Evolutionary conservation across 1,140 invertebrate species (phyloP), one percentile per base, ranked within the genome.

Genomic region (Cydia strobilella): DNA sequence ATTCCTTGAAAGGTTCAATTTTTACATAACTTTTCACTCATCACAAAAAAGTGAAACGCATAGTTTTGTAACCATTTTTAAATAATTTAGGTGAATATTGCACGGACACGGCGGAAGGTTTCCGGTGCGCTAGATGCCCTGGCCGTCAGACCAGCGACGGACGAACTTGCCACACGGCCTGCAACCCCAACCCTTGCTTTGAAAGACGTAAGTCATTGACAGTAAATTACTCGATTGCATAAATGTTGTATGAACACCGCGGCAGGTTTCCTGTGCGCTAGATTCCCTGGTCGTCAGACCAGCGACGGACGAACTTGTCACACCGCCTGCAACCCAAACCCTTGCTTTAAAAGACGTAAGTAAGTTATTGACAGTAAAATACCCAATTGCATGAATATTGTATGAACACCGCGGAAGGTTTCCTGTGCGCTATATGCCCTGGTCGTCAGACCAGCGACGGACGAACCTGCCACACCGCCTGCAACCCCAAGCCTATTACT

Each of bases 381-480:
- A n/a, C n/a, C n/a, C n/a, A n/a, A n/a, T n/a, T n/a, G n/a, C n/a
- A n/a, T 18, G 96, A 97, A n/a, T 90, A 90, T 35, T 98, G 97
- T 88, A 94, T 94, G 73, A 96, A 98, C 84, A 96, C 95, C 4
- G 93, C 94, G 3, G 94, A 95, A 80, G 96, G 96, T 27, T 96
- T 94, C 84, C 95, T 95, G 76, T 99, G 98, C 91, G 97, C 97
- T 18, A 89, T 95, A 1, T 99, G 98, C 93, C 98, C 98, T 0
- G 79, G 92, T 5, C 96, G 97, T 42, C 97, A 96, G 89, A 94
- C 95, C 27, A 98, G 98, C 66, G 96, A 99, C 87, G 98, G 98
- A 0, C 94, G 95, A 82, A 94, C 94, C 12, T 98, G 97, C 87
- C 93, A 94, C 54, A 27, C 27, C 27, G 27, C 27, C 27, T 27